Base-by-base conservation (phyloP, 1,140 invertebrate genomes). In the Drosophila equinoxialis region DNA sequence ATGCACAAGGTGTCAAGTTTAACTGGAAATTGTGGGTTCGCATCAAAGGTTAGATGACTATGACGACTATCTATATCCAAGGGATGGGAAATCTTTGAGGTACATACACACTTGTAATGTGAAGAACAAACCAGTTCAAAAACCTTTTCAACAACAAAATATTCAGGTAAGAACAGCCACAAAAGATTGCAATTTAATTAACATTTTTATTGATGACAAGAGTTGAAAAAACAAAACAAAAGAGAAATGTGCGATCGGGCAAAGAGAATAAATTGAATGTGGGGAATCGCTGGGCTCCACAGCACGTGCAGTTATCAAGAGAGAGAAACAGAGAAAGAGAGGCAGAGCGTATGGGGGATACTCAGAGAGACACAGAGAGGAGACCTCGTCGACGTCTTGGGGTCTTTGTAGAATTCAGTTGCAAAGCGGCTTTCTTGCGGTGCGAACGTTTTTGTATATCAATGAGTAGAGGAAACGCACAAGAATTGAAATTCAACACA, bases 391-490 rank as follows among this genome's bases (percentile, higher is more conserved):
- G 35, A 1, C 30, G 30, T 30, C 30, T 73, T 74, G 63, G 51
- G 51, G 20, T 63, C 33, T 59, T 59, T 76, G 83, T 77, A 86
- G 83, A 86, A 86, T 86, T 83, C 30, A 86, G 83, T 86, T 83
- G 83, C 67, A 69, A 74, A 89, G 84, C 83, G 83, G 84, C 83
- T 86, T 86, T 87, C 79, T 86, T 79, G 73, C 70, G 73, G 65
- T 59, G 65, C 77, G 65, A 62, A 83, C 68, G 69, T 68, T 70
- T 51, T 51, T 51, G 74, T 55, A 68, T 60, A 55, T 30, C 30
- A 30, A 30, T 30, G 30, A 30, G 1, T 30, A 30, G 30, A 30
- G 45, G 2, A 11, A 20, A 51, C 45, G 48, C 60, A 30, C 61
- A 75, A 51, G 70, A 69, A 54, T 70, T 86, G 82, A 78, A 82